Conservation (phyloP, 2,888 invertebrate species). For the Labia minor region DNA sequence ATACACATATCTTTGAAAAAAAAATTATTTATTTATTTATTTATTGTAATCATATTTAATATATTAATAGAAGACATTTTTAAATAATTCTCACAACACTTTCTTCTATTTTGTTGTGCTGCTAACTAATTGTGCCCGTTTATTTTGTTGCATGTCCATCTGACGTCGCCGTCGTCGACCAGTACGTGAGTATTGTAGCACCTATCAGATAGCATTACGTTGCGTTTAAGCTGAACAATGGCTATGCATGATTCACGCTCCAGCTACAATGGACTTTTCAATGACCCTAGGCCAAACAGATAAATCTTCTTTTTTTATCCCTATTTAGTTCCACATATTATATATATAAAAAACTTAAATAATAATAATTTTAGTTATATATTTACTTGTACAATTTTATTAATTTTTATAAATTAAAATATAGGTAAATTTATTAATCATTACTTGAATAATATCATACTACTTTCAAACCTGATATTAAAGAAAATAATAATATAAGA, state of each 20-base stretch:
- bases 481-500: too few species aligned
- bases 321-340: neutral
- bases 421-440: too few species aligned
- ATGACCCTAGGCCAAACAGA: neutral
- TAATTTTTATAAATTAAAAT: too few species aligned
- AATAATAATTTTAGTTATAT: too few species aligned
- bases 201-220: constrained; percentile 5
- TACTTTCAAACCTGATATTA: too few species aligned
- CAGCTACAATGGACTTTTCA: neutral
- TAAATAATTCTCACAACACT: neutral
- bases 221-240: constrained; percentile 1
- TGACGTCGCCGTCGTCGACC: neutral
- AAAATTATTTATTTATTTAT: too few species aligned
- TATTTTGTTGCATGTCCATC: neutral
- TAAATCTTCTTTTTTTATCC: neutral
- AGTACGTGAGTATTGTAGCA: constrained; percentile 13
- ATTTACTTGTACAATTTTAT: too few species aligned
- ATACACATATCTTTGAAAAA: too few species aligned
- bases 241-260: neutral
- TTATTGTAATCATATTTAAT: too few species aligned
- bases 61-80: too few species aligned
- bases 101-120: neutral
- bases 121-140: constrained; percentile 3
- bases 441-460: too few species aligned
- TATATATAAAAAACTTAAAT: too few species aligned